Evolutionary conservation across 2,113 vertebrate genomes (phyloP).

Genomic region (Prionailurus viverrinus): DNA sequence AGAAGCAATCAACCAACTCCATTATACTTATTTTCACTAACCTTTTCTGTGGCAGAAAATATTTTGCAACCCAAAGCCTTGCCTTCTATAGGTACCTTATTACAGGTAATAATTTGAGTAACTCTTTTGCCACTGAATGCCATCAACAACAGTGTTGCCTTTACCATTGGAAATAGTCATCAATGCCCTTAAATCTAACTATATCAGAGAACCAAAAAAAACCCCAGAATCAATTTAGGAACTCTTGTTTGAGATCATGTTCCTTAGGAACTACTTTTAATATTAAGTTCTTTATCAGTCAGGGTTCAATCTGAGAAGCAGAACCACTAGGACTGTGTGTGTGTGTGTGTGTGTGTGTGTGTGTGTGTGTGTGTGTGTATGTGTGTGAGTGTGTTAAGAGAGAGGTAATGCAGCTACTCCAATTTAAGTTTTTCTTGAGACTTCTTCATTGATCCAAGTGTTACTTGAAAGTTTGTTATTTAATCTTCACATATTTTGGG

Average conservation of each 20-base stretch:
- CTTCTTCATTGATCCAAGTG: not conserved
- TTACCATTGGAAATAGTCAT: not conserved
- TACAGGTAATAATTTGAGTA: not conserved
- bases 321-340: not conserved
- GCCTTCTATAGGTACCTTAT: not conserved
- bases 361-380: not conserved
- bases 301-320: not conserved
- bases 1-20: not conserved
- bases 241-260: not conserved
- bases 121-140: not conserved
- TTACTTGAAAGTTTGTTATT: not conserved
- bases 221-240: not conserved
- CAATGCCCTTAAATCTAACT: not conserved
- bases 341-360: not conserved
- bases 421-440: not conserved
- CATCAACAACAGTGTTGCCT: not conserved
- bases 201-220: not conserved
- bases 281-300: not conserved
- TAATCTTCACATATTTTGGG: not conserved
- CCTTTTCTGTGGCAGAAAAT: not conserved
- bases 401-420: not conserved
- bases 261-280: not conserved
- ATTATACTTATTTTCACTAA: not conserved
- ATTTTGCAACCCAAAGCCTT: not conserved
- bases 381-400: not conserved